Conservation (phyloP, 1,140 invertebrate genomes). For the Caerostris extrusa region DNA sequence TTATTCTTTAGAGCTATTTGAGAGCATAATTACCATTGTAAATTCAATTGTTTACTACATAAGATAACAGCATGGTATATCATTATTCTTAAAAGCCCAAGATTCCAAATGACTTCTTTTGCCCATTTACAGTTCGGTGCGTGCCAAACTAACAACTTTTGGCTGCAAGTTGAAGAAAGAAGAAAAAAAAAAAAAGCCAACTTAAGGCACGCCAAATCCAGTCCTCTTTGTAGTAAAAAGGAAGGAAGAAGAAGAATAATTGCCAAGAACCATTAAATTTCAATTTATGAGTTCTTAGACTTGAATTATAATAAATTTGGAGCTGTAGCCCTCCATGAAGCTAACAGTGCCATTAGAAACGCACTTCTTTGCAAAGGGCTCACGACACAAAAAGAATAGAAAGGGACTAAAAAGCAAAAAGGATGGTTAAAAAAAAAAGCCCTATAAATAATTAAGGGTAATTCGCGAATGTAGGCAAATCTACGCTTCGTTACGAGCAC, state of each 20-base stretch:
- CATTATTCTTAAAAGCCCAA: background rate
- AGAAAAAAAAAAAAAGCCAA: background rate
- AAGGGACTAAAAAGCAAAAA: background rate
- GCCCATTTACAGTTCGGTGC: constrained; percentile 4
- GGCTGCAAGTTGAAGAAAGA: background rate
- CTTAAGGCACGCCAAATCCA: background rate
- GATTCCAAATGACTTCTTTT: constrained; percentile 17
- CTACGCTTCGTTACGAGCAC: background rate
- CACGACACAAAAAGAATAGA: background rate
- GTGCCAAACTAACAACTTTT: constrained; percentile 27
- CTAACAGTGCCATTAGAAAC: constrained; percentile 36
- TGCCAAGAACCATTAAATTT: constrained; percentile 68
- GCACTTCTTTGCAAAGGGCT: background rate
- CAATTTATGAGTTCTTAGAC: constrained; percentile 49
- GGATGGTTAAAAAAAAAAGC: background rate
- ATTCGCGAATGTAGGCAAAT: background rate
- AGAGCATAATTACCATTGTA: constrained; percentile 4
- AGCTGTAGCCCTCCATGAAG: constrained; percentile 27
- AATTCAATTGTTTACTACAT: constrained; percentile 3
- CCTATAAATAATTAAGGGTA: constrained; percentile 39
- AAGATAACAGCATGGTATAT: background rate
- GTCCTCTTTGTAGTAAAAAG: constrained; percentile 5
- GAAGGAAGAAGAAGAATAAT: constrained; percentile 61
- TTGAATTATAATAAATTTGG: constrained; percentile 57
- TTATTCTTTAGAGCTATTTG: background rate